phyloP scores from a whole-genome alignment of 35 echinoderm and acorn worm species.

The Ptychodera flava region DNA sequence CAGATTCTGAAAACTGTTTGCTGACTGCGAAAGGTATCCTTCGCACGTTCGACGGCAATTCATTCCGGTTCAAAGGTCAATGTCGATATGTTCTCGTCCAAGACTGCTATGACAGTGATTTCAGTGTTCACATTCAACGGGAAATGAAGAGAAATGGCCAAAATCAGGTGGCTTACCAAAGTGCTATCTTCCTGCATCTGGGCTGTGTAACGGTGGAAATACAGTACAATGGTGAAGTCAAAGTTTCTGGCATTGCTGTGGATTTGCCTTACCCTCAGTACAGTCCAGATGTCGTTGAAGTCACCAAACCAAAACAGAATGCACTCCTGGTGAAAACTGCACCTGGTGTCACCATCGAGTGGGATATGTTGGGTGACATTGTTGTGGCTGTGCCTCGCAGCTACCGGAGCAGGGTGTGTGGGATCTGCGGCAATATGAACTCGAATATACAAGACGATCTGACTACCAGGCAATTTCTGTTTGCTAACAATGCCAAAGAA shows the following conservation, averaged over 20 bases:
- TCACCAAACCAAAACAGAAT: not conserved
- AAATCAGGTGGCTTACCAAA: not conserved
- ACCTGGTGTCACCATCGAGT: constrained; percentile 34
- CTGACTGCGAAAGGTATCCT: not conserved
- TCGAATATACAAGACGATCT: constrained; percentile 31
- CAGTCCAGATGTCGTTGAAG: constrained; percentile 30
- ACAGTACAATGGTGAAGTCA: constrained; percentile 29
- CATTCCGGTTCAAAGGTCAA: constrained; percentile 7
- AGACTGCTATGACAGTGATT: constrained; percentile 29
- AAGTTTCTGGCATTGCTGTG: constrained; percentile 31
- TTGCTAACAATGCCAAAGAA: constrained; percentile 25
- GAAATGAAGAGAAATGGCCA: constrained; percentile 3
- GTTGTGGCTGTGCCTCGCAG: constrained; percentile 9
- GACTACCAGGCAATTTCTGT: constrained; percentile 46
- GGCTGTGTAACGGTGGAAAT: constrained; percentile 51
- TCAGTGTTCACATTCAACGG: constrained; percentile 33
- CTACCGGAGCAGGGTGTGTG: constrained; percentile 17
- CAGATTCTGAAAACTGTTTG: constrained; percentile 35
- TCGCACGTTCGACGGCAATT: constrained; percentile 21
- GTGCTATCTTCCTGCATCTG: constrained; percentile 24
- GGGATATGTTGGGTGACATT: constrained; percentile 23
- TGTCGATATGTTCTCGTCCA: constrained; percentile 50
- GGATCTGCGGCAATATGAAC: constrained; percentile 68
- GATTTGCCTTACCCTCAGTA: constrained; percentile 35
- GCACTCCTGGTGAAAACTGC: constrained; percentile 26